phyloP scores from a whole-genome alignment of 2,113 vertebrate species.

The Pangasianodon gigas region DNA sequence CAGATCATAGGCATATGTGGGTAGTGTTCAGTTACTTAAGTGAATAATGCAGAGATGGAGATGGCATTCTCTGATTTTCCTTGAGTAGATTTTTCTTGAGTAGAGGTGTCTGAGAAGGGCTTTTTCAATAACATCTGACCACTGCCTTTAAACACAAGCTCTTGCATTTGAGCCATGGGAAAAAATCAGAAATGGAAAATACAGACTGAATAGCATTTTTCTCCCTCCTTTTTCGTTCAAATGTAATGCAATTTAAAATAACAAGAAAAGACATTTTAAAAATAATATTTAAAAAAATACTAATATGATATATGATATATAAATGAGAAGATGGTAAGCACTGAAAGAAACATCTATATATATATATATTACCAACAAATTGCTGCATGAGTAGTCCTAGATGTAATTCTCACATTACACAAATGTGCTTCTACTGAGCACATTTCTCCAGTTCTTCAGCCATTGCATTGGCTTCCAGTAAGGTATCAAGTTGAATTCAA shows the following conservation, averaged over 20 bases:
- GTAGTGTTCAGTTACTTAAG: constrained; percentile 25
- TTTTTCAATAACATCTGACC: background rate
- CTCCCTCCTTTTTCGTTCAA: no score
- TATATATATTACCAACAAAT: background rate
- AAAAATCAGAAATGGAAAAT: background rate
- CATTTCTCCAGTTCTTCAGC: no score
- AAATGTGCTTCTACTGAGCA: no score
- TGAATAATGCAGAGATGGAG: background rate
- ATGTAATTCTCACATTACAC: background rate
- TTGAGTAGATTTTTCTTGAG: background rate
- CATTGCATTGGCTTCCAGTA: no score
- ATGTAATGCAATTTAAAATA: background rate
- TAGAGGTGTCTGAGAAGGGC: background rate
- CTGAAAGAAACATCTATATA: background rate
- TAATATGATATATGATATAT: background rate
- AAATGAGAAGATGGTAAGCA: background rate
- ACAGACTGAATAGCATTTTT: background rate
- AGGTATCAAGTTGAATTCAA: no score
- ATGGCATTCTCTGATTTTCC: background rate
- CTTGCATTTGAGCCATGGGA: background rate
- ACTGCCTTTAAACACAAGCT: background rate
- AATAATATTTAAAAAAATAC: background rate
- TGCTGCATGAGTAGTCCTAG: no score
- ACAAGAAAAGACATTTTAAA: background rate
- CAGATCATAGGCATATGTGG: background rate